Evolutionary conservation across 1,140 invertebrate species (phyloP).

Genomic region (Conus betulinus): DNA sequence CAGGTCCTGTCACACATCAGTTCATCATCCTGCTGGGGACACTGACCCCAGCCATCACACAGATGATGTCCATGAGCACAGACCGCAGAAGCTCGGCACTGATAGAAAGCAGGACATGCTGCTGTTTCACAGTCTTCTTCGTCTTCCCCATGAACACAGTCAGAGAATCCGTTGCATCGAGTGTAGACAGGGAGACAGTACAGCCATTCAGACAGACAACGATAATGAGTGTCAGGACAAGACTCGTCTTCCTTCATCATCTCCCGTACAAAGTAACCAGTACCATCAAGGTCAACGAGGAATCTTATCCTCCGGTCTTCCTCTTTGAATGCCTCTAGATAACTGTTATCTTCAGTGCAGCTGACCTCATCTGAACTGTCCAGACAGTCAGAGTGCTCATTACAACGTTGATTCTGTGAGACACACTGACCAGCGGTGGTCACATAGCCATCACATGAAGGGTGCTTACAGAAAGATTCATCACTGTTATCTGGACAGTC

Average conservation of each 20-base stretch:
- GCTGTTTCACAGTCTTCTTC: neutral
- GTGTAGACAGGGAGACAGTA: conserved; percentile 8
- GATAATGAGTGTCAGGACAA: conserved; percentile 20
- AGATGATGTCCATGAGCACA: conserved; percentile 7
- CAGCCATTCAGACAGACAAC: neutral
- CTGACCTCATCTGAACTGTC: conserved; percentile 6
- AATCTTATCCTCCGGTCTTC: neutral
- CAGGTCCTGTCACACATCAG: neutral
- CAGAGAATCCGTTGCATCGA: conserved; percentile 19
- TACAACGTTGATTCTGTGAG: neutral
- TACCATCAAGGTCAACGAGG: neutral
- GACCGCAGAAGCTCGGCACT: neutral
- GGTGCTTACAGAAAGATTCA: neutral
- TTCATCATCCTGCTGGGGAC: conserved; percentile 23
- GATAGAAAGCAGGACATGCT: conserved; percentile 9
- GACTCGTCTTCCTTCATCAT: neutral
- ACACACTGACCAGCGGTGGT: conserved; percentile 2
- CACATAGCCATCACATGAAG: neutral
- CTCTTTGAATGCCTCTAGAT: no score
- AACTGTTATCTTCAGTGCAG: neutral
- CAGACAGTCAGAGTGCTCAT: neutral
- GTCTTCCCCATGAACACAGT: neutral
- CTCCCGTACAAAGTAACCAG: neutral
- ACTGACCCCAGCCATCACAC: conserved; percentile 23
- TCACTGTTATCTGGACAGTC: conserved; percentile 6